phyloP scores from a whole-genome alignment of 1,140 invertebrate genomes.

The Calliphora vicina region DNA sequence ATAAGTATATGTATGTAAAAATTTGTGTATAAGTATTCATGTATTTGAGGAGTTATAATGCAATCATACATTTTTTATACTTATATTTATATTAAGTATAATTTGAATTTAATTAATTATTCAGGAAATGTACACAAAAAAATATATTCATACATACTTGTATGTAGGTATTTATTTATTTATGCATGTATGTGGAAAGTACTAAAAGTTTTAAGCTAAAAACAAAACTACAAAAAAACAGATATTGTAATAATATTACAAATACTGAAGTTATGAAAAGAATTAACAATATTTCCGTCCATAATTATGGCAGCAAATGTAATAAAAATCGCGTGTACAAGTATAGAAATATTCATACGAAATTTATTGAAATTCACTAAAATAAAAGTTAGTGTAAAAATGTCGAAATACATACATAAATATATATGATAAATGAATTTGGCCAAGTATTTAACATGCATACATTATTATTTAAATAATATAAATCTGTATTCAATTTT shows the following conservation, averaged over 20 bases:
- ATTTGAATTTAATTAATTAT: constrained; percentile 32
- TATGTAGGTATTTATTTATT: not conserved
- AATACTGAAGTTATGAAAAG: constrained; percentile 21
- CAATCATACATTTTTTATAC: constrained; percentile 11
- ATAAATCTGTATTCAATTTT: not conserved
- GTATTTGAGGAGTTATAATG: constrained; percentile 5
- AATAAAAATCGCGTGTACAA: not conserved
- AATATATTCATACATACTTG: no score
- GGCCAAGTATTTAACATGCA: not conserved
- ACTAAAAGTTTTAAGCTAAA: not conserved
- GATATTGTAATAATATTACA: constrained; percentile 3
- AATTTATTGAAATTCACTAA: not conserved
- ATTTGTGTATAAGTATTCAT: no score
- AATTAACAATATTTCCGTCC: constrained; percentile 15
- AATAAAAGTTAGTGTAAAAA: not conserved
- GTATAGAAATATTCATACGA: not conserved
- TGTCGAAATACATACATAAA: not conserved
- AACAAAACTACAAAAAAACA: constrained; percentile 8
- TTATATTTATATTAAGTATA: not conserved
- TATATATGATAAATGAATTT: not conserved
- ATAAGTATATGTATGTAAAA: not conserved
- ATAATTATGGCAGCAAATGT: not conserved
- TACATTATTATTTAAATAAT: not conserved
- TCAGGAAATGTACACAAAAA: constrained; percentile 28
- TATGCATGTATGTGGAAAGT: not conserved